A percentile compares a stretch with the other conserved stretches of the same genome.
Evolutionary conservation across 2,888 invertebrate genomes (phyloP).

Genomic region (Lordiphosa fenestrarum): DNA sequence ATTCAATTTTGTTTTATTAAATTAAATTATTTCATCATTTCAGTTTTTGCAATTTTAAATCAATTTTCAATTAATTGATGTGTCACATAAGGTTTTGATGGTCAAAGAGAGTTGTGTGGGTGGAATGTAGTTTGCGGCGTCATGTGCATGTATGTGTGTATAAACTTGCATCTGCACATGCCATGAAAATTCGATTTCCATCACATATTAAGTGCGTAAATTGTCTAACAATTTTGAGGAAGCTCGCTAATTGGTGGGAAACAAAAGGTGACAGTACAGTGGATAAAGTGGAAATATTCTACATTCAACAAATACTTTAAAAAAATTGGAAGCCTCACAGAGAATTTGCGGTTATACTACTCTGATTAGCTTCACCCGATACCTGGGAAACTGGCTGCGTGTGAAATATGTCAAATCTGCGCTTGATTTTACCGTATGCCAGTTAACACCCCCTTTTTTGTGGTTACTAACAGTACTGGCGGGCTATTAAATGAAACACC

Average conservation of each 20-base stretch:
- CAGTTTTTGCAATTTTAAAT: conserved; percentile 26
- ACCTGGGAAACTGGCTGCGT: neutral
- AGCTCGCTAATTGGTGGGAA: conserved; percentile 21
- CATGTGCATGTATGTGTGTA: conserved; percentile 1
- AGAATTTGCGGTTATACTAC: too few relatives aligned
- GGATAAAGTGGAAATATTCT: neutral
- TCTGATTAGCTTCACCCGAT: too few relatives aligned
- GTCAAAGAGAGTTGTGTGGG: too few relatives aligned
- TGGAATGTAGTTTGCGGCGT: neutral
- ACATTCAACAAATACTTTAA: too few relatives aligned
- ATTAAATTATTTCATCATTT: conserved; percentile 44
- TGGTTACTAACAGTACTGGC: conserved; percentile 1
- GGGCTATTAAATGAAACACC: conserved; percentile 1
- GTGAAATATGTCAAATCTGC: conserved; percentile 4
- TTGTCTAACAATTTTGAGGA: conserved; percentile 1
- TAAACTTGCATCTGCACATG: neutral
- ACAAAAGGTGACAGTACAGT: neutral
- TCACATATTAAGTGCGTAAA: conserved; percentile 1
- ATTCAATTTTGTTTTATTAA: conserved; percentile 23
- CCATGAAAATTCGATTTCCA: conserved; percentile 1
- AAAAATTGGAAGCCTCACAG: too few relatives aligned
- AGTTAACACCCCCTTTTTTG: too few relatives aligned
- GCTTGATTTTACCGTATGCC: neutral
- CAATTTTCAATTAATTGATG: conserved; percentile 10
- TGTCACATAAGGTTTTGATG: neutral